Evolutionary conservation across 1,140 invertebrate species (phyloP).

Genomic region (Odontomachus brunneus): DNA sequence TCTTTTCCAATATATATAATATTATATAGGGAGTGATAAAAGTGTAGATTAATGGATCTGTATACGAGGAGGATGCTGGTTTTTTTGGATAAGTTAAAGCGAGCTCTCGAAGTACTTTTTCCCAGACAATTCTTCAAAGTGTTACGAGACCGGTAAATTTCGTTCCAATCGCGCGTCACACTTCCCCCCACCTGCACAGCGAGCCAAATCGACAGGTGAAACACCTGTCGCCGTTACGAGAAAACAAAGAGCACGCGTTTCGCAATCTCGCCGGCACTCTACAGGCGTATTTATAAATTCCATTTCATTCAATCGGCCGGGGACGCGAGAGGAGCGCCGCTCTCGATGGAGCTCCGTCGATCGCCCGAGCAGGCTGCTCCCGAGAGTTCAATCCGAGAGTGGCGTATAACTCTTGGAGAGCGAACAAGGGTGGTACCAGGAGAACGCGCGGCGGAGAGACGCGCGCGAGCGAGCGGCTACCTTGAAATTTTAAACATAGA

Average conservation of each 20-base stretch:
- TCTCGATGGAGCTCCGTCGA: slow-evolving; percentile 23
- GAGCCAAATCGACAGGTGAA: background rate
- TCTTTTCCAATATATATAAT: too few species aligned
- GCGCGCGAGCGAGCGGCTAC: slow-evolving; percentile 3
- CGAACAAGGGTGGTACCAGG: slow-evolving; percentile 1
- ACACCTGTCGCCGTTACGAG: background rate
- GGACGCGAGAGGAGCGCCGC: background rate
- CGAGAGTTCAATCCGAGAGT: slow-evolving; percentile 15
- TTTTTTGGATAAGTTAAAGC: too few species aligned
- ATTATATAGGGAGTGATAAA: too few species aligned
- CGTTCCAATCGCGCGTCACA: too few species aligned
- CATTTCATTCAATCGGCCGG: slow-evolving; percentile 2
- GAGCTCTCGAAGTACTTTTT: too few species aligned
- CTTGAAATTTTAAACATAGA: slow-evolving; percentile 67
- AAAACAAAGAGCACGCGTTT: background rate
- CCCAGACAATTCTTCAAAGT: too few species aligned
- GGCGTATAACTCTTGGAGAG: background rate
- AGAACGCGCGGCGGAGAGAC: slow-evolving; percentile 8
- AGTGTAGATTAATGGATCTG: too few species aligned
- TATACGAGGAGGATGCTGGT: too few species aligned
- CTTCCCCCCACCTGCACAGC: too few species aligned
- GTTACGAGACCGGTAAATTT: too few species aligned
- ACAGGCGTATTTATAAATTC: slow-evolving; percentile 11
- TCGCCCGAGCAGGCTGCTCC: slow-evolving; percentile 23
- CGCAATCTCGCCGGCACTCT: background rate